Evolutionary conservation across 2,888 invertebrate species (phyloP).

Genomic region (Nebria brevicollis): DNA sequence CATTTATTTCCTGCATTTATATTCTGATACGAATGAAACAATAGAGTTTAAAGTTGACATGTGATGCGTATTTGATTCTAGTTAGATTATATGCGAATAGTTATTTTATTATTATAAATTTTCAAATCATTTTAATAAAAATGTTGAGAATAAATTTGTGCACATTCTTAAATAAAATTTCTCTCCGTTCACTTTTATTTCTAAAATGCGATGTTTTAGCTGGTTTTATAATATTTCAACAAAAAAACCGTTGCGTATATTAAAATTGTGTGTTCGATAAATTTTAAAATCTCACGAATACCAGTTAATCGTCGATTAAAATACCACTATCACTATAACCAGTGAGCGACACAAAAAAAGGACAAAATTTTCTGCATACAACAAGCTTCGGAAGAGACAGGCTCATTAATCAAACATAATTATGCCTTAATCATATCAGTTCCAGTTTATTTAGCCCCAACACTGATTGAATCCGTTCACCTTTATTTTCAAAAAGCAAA

Average conservation of each 20-base stretch:
- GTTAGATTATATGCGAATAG: not conserved
- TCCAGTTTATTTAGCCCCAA: constrained; percentile 38
- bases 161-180: too few relatives aligned
- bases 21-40: not conserved
- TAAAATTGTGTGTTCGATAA: not conserved
- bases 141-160: too few relatives aligned
- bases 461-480: not conserved
- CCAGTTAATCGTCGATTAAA: not conserved
- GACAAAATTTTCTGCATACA: not conserved
- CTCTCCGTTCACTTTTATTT: too few relatives aligned
- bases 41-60: constrained; percentile 1
- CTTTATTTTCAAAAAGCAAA: not conserved
- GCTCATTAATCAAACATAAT: constrained; percentile 44
- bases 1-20: constrained; percentile 4
- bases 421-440: constrained; percentile 41
- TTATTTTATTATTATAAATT: not conserved
- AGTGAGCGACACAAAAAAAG: not conserved
- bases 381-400: constrained; percentile 13
- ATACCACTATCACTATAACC: not conserved
- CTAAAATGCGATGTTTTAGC: too few relatives aligned
- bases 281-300: not conserved
- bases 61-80: not conserved
- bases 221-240: not conserved
- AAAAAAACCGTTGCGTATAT: not conserved
- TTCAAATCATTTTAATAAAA: too few relatives aligned